Percentiles rank a stretch among this genome's conserved stretches.
Evolutionary conservation across 2,888 invertebrate genomes (phyloP).

Genomic region (Apotomis turbidana): DNA sequence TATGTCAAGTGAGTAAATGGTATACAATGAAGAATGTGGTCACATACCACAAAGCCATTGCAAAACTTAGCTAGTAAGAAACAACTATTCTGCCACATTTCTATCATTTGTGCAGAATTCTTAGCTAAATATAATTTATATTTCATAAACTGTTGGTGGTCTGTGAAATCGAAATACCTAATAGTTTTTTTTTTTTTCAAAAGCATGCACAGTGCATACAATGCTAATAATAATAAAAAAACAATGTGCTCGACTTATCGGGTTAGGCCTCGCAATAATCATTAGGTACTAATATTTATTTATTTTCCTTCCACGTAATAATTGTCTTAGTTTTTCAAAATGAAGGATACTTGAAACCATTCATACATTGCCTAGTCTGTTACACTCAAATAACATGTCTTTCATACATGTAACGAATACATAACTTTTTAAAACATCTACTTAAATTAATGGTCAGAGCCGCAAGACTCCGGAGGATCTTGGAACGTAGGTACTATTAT

Average conservation of each 20-base stretch:
- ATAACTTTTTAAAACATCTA: conserved; percentile 8
- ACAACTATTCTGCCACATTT: not conserved
- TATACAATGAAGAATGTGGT: too few relatives aligned
- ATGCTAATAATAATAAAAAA: too few relatives aligned
- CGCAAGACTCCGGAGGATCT: conserved; percentile 9
- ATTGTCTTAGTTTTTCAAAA: not conserved
- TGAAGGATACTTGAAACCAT: not conserved
- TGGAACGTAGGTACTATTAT: conserved; percentile 17
- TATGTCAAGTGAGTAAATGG: too few relatives aligned
- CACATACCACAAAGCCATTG: too few relatives aligned
- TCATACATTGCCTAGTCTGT: conserved; percentile 6
- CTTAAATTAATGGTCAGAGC: conserved; percentile 27
- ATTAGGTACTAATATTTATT: not conserved
- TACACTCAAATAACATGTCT: conserved; percentile 1
- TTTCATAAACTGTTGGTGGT: not conserved
- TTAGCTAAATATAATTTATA: conserved; percentile 4
- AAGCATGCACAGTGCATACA: too few relatives aligned
- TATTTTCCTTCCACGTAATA: not conserved
- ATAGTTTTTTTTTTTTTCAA: too few relatives aligned
- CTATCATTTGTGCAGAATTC: conserved; percentile 12
- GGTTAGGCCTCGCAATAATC: too few relatives aligned
- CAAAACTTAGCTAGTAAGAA: not conserved
- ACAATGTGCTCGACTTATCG: too few relatives aligned
- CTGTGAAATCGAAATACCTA: too few relatives aligned
- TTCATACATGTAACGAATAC: conserved; percentile 9